These are phyloP conservation scores for Drosophila neotestacea DNA, from an alignment of 2,888 invertebrate species.

Conservation along the genomic window DNA sequence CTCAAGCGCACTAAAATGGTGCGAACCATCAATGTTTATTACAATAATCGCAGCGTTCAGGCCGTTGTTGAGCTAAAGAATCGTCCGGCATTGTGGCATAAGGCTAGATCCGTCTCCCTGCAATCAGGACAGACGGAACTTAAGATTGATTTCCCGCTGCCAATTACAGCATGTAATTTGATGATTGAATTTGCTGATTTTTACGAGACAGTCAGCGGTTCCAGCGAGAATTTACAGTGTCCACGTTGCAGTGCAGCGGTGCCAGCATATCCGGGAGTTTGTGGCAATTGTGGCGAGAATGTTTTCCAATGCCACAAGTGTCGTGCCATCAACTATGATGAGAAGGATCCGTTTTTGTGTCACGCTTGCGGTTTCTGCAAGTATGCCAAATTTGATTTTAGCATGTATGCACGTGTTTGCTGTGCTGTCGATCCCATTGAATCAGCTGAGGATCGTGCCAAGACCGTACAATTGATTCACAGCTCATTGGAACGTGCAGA, in stretches of 20 bases:
- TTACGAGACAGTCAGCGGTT: slow-evolving; percentile 95
- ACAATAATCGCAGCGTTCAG: slow-evolving; percentile 97
- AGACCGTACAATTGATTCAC: slow-evolving; percentile 96
- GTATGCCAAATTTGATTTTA: slow-evolving; percentile 99
- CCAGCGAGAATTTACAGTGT: slow-evolving; percentile 97
- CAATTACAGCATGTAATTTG: slow-evolving; percentile 98
- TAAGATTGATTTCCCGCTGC: slow-evolving; percentile 98
- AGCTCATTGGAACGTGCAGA: slow-evolving; percentile 97
- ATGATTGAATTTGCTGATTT: slow-evolving; percentile 99
- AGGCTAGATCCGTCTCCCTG: slow-evolving; percentile 95
- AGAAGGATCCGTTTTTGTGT: slow-evolving; percentile 99
- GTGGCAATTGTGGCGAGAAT: slow-evolving; percentile 94
- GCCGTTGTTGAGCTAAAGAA: slow-evolving; percentile 99
- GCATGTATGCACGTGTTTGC: slow-evolving; percentile 94
- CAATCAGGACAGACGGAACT: slow-evolving; percentile 97
- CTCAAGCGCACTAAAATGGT: slow-evolving; percentile 99
- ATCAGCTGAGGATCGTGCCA: slow-evolving; percentile 97
- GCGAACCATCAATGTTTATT: slow-evolving; percentile 97
- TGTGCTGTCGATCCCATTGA: slow-evolving; percentile 99
- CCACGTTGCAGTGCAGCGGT: slow-evolving; percentile 98
- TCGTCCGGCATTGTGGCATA: slow-evolving; percentile 98
- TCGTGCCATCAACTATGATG: slow-evolving; percentile 99
- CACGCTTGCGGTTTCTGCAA: slow-evolving; percentile 99
- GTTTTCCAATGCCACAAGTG: slow-evolving; percentile 99
- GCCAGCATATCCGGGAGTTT: slow-evolving; percentile 98